A percentile compares a stretch with the other conserved stretches of the same genome.
Evolutionary conservation across 2,113 vertebrate species (phyloP).

Genomic region (Caracal caracal): DNA sequence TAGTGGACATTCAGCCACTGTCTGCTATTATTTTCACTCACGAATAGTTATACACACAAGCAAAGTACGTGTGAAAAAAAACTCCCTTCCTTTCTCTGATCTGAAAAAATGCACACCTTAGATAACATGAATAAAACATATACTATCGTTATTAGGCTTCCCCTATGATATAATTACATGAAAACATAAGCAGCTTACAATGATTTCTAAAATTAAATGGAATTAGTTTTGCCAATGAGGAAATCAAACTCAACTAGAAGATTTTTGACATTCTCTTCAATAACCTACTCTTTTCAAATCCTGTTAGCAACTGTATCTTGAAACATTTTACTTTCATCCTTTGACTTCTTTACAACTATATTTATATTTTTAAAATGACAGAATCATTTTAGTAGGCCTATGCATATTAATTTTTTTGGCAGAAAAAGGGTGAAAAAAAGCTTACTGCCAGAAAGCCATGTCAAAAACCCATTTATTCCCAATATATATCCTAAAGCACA

Average conservation of each 20-base stretch:
- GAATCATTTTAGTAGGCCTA: background rate
- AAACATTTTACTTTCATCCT: background rate
- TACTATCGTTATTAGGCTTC: background rate
- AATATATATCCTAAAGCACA: constrained; percentile 22
- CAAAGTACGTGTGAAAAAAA: background rate
- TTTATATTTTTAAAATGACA: background rate
- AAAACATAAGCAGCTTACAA: background rate
- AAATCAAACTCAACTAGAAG: background rate
- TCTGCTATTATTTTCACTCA: background rate
- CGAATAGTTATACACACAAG: background rate
- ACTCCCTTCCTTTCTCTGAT: background rate
- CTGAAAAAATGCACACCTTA: background rate
- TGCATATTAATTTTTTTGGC: background rate
- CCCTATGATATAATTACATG: background rate
- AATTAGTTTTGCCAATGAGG: constrained; percentile 43
- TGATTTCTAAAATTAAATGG: constrained; percentile 35
- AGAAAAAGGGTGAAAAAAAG: background rate
- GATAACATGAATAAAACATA: background rate
- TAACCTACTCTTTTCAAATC: background rate
- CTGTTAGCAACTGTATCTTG: background rate
- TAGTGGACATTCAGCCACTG: background rate
- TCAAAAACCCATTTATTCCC: background rate
- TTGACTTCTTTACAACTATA: background rate
- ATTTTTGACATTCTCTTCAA: background rate
- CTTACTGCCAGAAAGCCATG: background rate